phyloP scores from a whole-genome alignment of 2,113 vertebrate species.

The Eurystomus gularis region DNA sequence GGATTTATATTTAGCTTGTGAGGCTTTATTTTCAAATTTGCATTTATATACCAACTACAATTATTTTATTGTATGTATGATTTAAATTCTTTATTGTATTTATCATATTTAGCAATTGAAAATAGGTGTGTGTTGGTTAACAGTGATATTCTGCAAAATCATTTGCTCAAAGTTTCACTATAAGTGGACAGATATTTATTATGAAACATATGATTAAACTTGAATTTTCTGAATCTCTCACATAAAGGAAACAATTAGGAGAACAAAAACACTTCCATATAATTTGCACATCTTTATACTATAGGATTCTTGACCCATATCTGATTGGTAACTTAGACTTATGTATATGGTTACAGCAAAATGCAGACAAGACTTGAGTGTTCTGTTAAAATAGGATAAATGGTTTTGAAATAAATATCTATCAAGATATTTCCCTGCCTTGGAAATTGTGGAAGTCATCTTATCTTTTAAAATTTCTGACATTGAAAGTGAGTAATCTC shows the following conservation, averaged over 20 bases:
- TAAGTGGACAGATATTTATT: background rate
- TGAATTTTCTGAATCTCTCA: background rate
- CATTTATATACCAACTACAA: background rate
- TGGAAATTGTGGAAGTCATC: background rate
- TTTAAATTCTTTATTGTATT: background rate
- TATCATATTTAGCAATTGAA: background rate
- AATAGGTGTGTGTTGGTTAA: background rate
- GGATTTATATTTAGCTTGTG: background rate
- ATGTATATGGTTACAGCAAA: background rate
- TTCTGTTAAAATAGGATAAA: background rate
- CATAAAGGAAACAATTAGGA: background rate
- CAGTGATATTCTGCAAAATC: background rate
- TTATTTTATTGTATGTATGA: background rate
- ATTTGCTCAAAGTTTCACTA: background rate
- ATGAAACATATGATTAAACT: background rate
- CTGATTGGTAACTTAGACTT: background rate
- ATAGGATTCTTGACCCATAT: background rate
- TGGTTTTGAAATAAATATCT: background rate
- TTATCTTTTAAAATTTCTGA: background rate
- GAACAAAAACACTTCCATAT: background rate
- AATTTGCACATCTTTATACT: background rate
- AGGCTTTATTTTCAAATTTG: background rate
- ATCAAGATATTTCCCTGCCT: background rate
- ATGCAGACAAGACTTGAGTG: background rate
- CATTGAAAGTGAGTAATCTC: background rate